A percentile compares a stretch with the other conserved stretches of the same genome.
Conservation (phyloP, 2,113 vertebrate genomes). For the Vulpes vulpes region DNA sequence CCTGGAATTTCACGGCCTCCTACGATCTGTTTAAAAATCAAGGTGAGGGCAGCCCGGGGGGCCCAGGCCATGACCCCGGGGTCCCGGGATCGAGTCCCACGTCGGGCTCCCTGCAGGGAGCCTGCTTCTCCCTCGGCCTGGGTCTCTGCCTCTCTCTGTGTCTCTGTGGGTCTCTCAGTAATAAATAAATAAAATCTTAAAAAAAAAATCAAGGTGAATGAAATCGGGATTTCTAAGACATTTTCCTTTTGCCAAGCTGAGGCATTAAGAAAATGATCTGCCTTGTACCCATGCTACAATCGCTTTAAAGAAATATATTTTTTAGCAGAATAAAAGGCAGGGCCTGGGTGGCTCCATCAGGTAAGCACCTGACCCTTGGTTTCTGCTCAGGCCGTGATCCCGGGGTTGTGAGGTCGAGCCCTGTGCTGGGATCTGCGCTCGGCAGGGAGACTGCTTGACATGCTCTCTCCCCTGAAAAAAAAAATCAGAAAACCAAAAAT, state of each 20-base stretch:
- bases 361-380: neutral
- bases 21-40: neutral
- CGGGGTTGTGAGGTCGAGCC: neutral
- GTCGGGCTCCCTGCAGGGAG: no score
- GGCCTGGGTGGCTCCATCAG: neutral
- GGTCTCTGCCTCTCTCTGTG: no score
- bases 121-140: no score
- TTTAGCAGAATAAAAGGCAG: neutral
- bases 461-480: neutral
- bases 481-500: no score
- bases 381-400: neutral
- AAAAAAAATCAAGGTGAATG: neutral
- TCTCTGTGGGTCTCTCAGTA: no score
- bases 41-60: neutral
- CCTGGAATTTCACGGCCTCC: neutral
- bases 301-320: slow-evolving; percentile 27
- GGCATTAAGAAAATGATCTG: slow-evolving; percentile 1
- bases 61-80: no score
- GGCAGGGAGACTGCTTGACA: neutral
- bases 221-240: neutral
- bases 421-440: neutral
- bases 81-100: no score
- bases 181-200: no score
- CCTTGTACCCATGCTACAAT: neutral
- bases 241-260: neutral